phyloP scores from a whole-genome alignment of 2,888 invertebrate genomes.

The Ichneumoninae sp. region DNA sequence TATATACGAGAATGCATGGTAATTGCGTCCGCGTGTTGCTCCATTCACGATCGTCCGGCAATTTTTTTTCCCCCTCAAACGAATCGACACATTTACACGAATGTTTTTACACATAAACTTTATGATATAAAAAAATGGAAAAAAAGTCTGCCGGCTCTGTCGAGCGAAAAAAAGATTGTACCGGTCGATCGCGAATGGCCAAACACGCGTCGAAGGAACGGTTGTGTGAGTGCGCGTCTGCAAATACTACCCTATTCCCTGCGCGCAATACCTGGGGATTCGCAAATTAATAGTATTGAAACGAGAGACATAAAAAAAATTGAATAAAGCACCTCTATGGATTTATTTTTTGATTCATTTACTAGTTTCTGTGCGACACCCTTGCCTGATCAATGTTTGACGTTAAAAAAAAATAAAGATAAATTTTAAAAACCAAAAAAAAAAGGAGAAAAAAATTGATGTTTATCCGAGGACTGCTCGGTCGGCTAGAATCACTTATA shows the following conservation, averaged over 20 bases:
- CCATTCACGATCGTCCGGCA: slow-evolving; percentile 27
- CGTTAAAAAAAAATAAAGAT: not conserved
- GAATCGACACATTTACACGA: slow-evolving; percentile 39
- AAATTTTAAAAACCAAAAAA: too few species aligned
- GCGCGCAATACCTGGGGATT: slow-evolving; percentile 51
- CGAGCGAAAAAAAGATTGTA: slow-evolving; percentile 5
- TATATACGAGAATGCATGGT: slow-evolving; percentile 66
- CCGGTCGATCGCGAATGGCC: slow-evolving; percentile 19
- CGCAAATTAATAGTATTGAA: slow-evolving; percentile 60
- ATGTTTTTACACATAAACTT: slow-evolving; percentile 51
- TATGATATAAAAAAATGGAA: slow-evolving; percentile 19
- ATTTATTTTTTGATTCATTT: slow-evolving; percentile 72
- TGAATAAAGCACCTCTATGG: slow-evolving; percentile 68
- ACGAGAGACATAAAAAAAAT: slow-evolving; percentile 49
- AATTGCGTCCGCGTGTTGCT: slow-evolving; percentile 56
- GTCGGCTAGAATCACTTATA: slow-evolving; percentile 32
- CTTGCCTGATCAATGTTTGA: slow-evolving; percentile 36
- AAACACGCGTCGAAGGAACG: slow-evolving; percentile 45
- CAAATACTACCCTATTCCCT: slow-evolving; percentile 36
- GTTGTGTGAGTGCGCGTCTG: slow-evolving; percentile 57
- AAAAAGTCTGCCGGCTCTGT: slow-evolving; percentile 7
- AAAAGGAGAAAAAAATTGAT: not conserved
- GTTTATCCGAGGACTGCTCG: slow-evolving; percentile 52
- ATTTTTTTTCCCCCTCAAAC: slow-evolving; percentile 17
- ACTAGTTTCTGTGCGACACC: slow-evolving; percentile 47